Conservation (phyloP, 2,797 vertebrate species). For the Enteromius afrohamiltoni region DNA sequence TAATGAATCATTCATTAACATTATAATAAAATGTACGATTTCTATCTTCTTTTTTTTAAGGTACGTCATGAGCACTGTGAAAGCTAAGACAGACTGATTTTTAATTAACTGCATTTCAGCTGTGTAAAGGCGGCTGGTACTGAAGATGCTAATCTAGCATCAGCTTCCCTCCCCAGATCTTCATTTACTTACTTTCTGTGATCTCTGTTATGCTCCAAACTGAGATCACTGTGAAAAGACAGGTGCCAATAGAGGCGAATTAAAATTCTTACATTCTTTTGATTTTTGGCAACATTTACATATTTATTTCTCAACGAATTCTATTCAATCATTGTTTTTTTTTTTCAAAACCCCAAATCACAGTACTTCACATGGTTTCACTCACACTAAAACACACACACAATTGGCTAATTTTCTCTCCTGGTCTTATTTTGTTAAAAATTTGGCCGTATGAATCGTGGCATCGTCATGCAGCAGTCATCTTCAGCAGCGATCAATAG, state of each 20-base stretch:
- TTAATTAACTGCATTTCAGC: conserved; percentile 40
- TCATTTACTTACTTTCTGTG: conserved; percentile 37
- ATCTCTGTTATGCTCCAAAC: conserved; percentile 38
- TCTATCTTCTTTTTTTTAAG: neutral
- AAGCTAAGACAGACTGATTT: conserved; percentile 9
- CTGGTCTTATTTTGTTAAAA: conserved; percentile 44
- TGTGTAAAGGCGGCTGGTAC: neutral
- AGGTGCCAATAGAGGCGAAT: conserved; percentile 25
- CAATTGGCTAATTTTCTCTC: conserved; percentile 50
- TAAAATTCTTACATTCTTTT: conserved; percentile 21
- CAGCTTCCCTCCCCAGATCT: conserved; percentile 12
- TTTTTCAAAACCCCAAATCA: conserved; percentile 31
- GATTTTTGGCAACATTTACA: conserved; percentile 42
- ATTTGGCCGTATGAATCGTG: conserved; percentile 5
- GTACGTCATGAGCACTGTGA: neutral
- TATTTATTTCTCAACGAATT: conserved; percentile 33
- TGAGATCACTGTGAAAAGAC: conserved; percentile 27
- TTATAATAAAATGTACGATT: neutral
- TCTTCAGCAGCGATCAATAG: conserved; percentile 60
- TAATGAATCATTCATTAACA: neutral
- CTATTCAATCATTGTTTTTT: neutral
- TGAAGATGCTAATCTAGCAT: conserved; percentile 24
- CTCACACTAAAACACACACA: neutral
- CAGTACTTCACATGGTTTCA: conserved; percentile 36
- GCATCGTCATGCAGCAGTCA: conserved; percentile 51